Percentiles rank a stretch among this genome's conserved stretches.
These are phyloP conservation scores for Chloroceryle inda DNA, from an alignment of 2,797 vertebrate species.

Conservation along the genomic window DNA sequence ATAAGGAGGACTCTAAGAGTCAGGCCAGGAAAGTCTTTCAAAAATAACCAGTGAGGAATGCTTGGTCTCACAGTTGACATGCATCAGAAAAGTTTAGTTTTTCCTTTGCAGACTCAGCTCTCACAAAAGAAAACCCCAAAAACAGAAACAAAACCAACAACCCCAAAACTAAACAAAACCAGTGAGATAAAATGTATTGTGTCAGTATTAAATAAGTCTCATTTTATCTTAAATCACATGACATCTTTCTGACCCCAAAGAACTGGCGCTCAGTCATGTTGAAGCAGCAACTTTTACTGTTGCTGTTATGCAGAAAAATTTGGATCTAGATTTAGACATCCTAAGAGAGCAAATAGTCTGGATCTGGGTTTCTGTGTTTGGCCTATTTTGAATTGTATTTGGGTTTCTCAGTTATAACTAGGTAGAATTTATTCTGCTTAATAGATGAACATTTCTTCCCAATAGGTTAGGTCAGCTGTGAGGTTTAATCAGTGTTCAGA, in stretches of 20 bases:
- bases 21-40: slow-evolving; percentile 55
- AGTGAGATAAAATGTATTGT: neutral
- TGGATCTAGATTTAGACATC: neutral
- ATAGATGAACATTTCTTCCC: slow-evolving; percentile 54
- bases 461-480: slow-evolving; percentile 68
- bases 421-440: slow-evolving; percentile 8
- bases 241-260: slow-evolving; percentile 17
- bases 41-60: slow-evolving; percentile 63
- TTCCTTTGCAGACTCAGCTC: neutral
- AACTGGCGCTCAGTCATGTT: neutral
- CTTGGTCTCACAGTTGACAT: slow-evolving; percentile 37
- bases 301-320: neutral
- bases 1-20: slow-evolving; percentile 60
- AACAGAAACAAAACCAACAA: too few species aligned
- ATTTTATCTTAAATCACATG: neutral
- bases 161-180: neutral
- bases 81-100: slow-evolving; percentile 5
- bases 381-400: slow-evolving; percentile 23
- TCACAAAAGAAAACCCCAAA: neutral
- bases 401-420: slow-evolving; percentile 13
- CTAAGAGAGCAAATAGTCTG: neutral
- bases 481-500: slow-evolving; percentile 64
- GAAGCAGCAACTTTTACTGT: neutral
- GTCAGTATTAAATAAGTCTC: neutral
- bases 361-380: neutral